A percentile compares a stretch with the other conserved stretches of the same genome.
Conservation (phyloP, 92 coral and sea anemone species). For the Parazoanthus darwini region DNA sequence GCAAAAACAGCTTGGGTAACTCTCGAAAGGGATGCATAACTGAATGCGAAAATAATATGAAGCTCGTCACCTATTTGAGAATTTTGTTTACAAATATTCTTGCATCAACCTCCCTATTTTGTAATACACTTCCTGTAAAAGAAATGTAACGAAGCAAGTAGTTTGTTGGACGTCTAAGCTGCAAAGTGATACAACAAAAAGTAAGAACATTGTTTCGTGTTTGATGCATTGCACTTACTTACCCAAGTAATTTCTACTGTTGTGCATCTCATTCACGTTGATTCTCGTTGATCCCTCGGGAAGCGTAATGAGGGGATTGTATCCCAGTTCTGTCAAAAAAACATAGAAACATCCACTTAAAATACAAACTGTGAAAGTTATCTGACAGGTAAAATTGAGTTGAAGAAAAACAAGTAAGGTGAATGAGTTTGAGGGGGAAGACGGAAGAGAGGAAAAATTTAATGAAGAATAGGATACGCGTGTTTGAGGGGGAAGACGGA, state of each 20-base stretch:
- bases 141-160: too few relatives aligned
- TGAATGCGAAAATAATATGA: too few relatives aligned
- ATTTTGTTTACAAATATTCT: background rate
- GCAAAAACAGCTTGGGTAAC: too few relatives aligned
- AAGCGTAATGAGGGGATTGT: slow-evolving; percentile 91
- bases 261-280: slow-evolving; percentile 83
- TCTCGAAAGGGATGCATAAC: too few relatives aligned
- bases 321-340: slow-evolving; percentile 70
- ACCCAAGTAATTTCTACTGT: slow-evolving; percentile 92
- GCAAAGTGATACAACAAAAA: background rate
- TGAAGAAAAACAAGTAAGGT: background rate
- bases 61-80: background rate
- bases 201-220: background rate
- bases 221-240: background rate
- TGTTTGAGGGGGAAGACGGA: background rate
- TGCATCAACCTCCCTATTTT: too few relatives aligned
- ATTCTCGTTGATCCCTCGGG: slow-evolving; percentile 93
- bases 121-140: too few relatives aligned
- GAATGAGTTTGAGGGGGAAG: too few relatives aligned
- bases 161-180: background rate
- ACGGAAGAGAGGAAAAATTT: too few relatives aligned
- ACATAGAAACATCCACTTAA: background rate
- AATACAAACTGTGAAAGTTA: background rate
- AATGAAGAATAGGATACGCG: too few relatives aligned
- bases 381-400: background rate